Evolutionary conservation across 2,797 vertebrate genomes (phyloP).

Genomic region (Crax fasciolata): DNA sequence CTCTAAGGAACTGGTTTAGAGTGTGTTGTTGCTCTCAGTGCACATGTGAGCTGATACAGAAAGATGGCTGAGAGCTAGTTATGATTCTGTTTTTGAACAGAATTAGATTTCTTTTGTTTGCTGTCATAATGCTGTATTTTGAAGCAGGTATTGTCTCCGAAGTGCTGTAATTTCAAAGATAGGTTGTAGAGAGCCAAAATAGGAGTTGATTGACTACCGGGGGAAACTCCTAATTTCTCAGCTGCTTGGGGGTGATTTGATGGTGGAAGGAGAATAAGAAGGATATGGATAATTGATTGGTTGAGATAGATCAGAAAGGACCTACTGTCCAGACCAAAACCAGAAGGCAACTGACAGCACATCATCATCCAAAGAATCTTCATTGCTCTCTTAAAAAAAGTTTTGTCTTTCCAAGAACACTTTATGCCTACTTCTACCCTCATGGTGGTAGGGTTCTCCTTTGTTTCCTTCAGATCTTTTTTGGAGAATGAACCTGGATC

Average conservation of each 20-base stretch:
- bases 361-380: not conserved
- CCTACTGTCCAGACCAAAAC: not conserved
- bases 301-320: not conserved
- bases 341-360: not conserved
- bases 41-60: not conserved
- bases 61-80: not conserved
- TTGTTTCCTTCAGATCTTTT: not conserved
- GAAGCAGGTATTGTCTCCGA: not conserved
- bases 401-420: not conserved
- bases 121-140: not conserved
- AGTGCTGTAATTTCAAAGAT: not conserved
- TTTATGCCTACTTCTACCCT: not conserved
- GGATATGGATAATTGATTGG: not conserved
- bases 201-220: not conserved
- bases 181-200: not conserved
- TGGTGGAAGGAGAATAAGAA: not conserved
- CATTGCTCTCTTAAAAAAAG: fast-evolving
- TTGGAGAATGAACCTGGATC: not conserved
- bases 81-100: not conserved
- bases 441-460: not conserved
- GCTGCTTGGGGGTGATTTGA: not conserved
- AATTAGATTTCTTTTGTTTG: not conserved
- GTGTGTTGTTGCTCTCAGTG: not conserved
- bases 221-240: not conserved
- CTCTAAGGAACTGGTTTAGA: not conserved